Evolutionary conservation across 2,888 invertebrate genomes (phyloP), one percentile per base, ranked within the genome.

Genomic region (Microchrysa polita): DNA sequence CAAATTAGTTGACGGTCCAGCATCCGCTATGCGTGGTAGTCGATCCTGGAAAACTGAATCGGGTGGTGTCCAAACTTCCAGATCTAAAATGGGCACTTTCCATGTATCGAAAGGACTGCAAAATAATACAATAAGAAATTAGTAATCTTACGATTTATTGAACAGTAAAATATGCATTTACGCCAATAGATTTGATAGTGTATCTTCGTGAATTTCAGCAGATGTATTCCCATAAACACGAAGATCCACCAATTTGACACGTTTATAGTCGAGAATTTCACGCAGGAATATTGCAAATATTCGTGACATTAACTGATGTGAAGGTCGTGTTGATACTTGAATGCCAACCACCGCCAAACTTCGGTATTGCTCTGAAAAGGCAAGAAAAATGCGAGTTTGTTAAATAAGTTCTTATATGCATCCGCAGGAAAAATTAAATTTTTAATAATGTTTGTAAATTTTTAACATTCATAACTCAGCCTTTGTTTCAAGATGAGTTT

Each of bases 11-110:
- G 88, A 80, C 9, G 83, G 83, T 1, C 90, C 90, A 61, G 87
- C 86, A 77, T 88, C 88, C 14, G 75, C 74, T n/a, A 83, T 77
- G 12, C 86, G 34, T 84, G 85, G 75, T 82, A 83, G 78, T 81
- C 81, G 53, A 77, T 86, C 84, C 79, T 89, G 89, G 7, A 34
- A 34, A 5, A 18, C 14, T 71, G 87, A 86, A 57, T 90, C 88
- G 0, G 91, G 88, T 22, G 89, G 87, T 74, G 90, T 85, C 90
- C 92, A 92, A 0, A 91, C 90, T 81, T 92, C 93, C 79, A 93
- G 83, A 81, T 93, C 92, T 18, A 93, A 86, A 84, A 88, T 87
- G 0, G 87, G 81, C 23, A 82, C 80, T 10, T 87, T 87, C 74
- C 73, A 74, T 23, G 23, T 59, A 44, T 44, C 65, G 18, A 42